Conservation (phyloP, 2,888 invertebrate genomes). For the Eupsilia transversa region DNA sequence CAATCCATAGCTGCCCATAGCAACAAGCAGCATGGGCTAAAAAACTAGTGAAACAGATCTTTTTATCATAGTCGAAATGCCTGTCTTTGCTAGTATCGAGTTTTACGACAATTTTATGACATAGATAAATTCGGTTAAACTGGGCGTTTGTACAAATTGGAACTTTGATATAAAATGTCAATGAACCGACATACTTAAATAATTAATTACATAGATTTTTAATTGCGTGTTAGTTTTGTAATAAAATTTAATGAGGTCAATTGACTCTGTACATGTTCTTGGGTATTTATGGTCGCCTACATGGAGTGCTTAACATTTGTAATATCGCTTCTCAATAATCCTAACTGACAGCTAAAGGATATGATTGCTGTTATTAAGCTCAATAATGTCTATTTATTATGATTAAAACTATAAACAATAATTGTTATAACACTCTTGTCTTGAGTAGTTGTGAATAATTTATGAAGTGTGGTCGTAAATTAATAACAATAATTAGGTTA, state of each 20-base stretch:
- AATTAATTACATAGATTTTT: constrained; percentile 65
- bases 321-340: constrained; percentile 53
- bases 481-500: constrained; percentile 16
- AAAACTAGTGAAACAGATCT: constrained; percentile 51
- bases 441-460: constrained; percentile 23
- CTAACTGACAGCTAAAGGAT: constrained; percentile 45
- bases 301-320: constrained; percentile 37
- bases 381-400: constrained; percentile 57
- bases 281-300: constrained; percentile 38
- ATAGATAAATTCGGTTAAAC: constrained; percentile 75
- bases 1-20: neutral
- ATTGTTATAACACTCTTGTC: constrained; percentile 36
- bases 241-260: constrained; percentile 65
- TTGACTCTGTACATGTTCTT: constrained; percentile 49
- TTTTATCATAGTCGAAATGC: constrained; percentile 68
- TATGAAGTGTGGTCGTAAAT: constrained; percentile 28
- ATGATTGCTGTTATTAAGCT: constrained; percentile 53
- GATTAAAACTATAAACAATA: constrained; percentile 60
- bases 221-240: constrained; percentile 67
- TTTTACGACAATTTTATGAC: constrained; percentile 85
- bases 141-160: constrained; percentile 79
- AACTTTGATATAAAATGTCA: constrained; percentile 78
- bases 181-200: constrained; percentile 73
- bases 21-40: constrained; percentile 30
- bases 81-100: constrained; percentile 74